phyloP scores from a whole-genome alignment of 2,888 invertebrate species.

The Netelia fuscicornis region DNA sequence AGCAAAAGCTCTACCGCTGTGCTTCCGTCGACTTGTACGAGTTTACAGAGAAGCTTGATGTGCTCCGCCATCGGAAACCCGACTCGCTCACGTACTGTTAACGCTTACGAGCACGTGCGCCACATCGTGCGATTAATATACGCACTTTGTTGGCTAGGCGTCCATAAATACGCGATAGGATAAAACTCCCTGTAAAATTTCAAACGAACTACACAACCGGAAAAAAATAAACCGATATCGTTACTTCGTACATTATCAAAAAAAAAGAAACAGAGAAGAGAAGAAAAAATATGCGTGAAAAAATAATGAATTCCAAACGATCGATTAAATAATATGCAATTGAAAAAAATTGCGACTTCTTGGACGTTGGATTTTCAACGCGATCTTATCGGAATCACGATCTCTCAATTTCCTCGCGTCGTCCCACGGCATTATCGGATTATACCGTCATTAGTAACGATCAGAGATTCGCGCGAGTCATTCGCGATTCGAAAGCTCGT shows the following conservation, averaged over 20 bases:
- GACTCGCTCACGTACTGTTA: conserved; percentile 40
- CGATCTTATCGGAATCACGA: not conserved
- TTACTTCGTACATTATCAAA: not conserved
- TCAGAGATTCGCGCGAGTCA: conserved; percentile 7
- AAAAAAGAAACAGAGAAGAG: too few relatives aligned
- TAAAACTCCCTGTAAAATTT: not conserved
- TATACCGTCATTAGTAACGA: conserved; percentile 19
- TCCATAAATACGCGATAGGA: conserved; percentile 11
- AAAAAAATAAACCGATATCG: not conserved
- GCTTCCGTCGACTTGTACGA: conserved; percentile 35
- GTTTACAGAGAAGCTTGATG: conserved; percentile 38
- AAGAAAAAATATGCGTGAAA: too few relatives aligned
- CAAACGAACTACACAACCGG: not conserved
- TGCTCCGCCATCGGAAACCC: not conserved
- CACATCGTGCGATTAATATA: conserved; percentile 48
- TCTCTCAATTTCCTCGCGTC: not conserved
- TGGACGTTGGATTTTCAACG: not conserved
- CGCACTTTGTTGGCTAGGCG: conserved; percentile 22
- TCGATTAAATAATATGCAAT: not conserved
- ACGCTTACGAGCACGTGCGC: conserved; percentile 61
- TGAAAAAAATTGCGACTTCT: not conserved
- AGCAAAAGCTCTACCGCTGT: conserved; percentile 19
- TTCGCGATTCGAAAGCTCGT: conserved; percentile 8
- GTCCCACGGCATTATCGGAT: conserved; percentile 7
- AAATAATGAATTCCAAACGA: not conserved